phyloP scores from a whole-genome alignment of 2,113 vertebrate genomes.

The Austrofundulus limnaeus region DNA sequence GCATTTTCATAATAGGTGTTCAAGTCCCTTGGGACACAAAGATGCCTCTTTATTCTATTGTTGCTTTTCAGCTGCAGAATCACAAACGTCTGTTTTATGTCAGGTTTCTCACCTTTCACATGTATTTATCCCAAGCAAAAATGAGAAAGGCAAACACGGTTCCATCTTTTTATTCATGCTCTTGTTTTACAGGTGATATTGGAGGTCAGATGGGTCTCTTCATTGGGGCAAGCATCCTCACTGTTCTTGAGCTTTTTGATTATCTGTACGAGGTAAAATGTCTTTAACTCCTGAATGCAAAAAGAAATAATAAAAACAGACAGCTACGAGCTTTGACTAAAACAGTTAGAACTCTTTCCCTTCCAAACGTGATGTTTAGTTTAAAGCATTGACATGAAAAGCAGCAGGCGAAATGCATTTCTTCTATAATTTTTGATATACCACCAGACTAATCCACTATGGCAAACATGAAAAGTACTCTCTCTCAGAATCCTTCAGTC shows the following conservation, averaged over 20 bases:
- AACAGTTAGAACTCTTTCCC: too few relatives aligned
- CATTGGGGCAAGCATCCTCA: slow-evolving; percentile 96
- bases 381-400: too few relatives aligned
- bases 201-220: slow-evolving; percentile 99
- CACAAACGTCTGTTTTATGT: slow-evolving; percentile 24
- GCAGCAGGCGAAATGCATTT: too few relatives aligned
- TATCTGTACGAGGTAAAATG: slow-evolving; percentile 92
- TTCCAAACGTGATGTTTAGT: too few relatives aligned
- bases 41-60: slow-evolving; percentile 33
- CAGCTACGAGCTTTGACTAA: too few relatives aligned
- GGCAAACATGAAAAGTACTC: slow-evolving; percentile 19
- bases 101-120: slow-evolving; percentile 18
- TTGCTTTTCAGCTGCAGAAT: slow-evolving; percentile 8
- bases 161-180: neutral
- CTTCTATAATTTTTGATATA: neutral
- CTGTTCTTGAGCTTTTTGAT: slow-evolving; percentile 95
- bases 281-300: neutral
- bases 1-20: slow-evolving; percentile 41
- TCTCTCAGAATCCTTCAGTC: slow-evolving; percentile 12
- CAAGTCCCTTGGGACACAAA: slow-evolving; percentile 25
- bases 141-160: neutral
- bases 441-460: slow-evolving; percentile 10
- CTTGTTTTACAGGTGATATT: slow-evolving; percentile 86
- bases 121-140: neutral
- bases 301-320: neutral